These are phyloP conservation scores for Andrena cerasifolii DNA, from an alignment of 1,140 invertebrate species.

Conservation along the genomic window DNA sequence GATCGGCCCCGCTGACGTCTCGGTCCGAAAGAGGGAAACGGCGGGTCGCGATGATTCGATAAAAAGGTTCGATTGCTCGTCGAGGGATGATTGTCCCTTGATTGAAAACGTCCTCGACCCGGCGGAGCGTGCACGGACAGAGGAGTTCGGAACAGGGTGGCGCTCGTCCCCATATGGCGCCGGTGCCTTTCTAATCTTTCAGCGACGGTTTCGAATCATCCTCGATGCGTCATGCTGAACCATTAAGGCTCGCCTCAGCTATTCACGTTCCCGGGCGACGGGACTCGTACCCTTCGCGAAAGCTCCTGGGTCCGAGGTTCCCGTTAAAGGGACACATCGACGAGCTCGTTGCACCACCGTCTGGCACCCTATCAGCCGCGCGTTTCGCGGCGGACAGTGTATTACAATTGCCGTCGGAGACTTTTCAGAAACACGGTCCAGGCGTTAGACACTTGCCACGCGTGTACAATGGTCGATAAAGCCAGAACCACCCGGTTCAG, in stretches of 20 bases:
- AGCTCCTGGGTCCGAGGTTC: neutral
- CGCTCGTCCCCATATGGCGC: conserved; percentile 40
- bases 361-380: too few relatives aligned
- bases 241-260: neutral
- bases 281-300: neutral
- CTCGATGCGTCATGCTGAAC: conserved; percentile 15
- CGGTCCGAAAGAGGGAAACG: conserved; percentile 50
- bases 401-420: too few relatives aligned
- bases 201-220: conserved; percentile 21
- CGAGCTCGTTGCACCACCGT: neutral
- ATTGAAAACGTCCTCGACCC: conserved; percentile 72
- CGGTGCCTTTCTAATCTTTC: conserved; percentile 47
- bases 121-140: conserved; percentile 56
- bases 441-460: too few relatives aligned
- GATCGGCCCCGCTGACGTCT: conserved; percentile 45
- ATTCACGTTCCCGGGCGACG: neutral
- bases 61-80: conserved; percentile 71
- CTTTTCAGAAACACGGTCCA: too few relatives aligned
- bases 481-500: neutral
- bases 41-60: conserved; percentile 67
- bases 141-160: conserved; percentile 14
- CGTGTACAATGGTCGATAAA: too few relatives aligned
- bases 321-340: neutral
- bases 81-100: conserved; percentile 77
- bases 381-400: too few relatives aligned